Conservation (phyloP, 2,113 vertebrate species). For the Rhea americana region DNA sequence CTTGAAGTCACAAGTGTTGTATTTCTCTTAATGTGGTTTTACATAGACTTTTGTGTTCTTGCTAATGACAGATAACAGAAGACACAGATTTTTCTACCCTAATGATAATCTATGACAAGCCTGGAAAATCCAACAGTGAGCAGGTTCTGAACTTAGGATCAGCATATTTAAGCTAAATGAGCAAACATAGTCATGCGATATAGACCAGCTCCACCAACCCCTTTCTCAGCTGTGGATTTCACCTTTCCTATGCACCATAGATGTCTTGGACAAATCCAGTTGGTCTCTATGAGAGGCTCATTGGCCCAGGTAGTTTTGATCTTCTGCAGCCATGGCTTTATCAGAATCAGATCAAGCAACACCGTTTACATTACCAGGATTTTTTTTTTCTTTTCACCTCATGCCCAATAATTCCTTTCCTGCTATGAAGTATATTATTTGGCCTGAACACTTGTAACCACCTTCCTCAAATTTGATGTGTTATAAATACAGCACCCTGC, state of each 20-base stretch:
- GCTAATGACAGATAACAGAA: background rate
- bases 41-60: background rate
- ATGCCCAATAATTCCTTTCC: background rate
- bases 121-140: background rate
- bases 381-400: background rate
- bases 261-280: background rate
- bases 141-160: background rate
- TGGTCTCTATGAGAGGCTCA: background rate
- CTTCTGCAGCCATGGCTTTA: background rate
- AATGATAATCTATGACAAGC: background rate
- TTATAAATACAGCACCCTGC: constrained; percentile 2
- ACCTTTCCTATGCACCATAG: background rate
- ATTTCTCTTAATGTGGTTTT: background rate
- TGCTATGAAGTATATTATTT: background rate
- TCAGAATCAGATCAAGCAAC: background rate
- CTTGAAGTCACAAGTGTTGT: background rate
- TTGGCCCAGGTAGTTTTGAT: background rate
- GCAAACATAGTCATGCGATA: background rate
- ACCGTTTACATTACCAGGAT: background rate
- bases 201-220: background rate
- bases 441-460: background rate
- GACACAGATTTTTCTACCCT: background rate
- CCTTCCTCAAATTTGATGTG: background rate
- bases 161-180: background rate
- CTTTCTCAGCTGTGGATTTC: background rate